Conservation (phyloP, 2,888 invertebrate genomes). For the Ophion ellenae region DNA sequence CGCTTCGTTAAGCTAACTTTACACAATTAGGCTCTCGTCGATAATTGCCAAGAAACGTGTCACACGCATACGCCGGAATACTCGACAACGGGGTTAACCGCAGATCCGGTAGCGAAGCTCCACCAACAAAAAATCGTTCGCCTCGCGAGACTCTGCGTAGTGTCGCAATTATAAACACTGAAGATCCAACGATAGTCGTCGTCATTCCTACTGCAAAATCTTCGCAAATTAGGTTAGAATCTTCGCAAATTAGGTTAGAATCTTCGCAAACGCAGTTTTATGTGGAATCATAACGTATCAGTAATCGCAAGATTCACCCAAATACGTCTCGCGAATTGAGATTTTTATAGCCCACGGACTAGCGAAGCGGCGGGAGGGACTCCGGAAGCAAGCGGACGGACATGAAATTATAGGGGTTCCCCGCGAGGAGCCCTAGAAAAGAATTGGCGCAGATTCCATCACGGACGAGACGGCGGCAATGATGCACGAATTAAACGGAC, state of each 20-base stretch:
- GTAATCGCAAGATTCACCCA: background rate
- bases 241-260: background rate
- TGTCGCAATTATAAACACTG: too few species aligned
- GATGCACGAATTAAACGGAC: constrained; percentile 10
- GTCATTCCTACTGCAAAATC: too few species aligned
- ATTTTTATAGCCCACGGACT: background rate
- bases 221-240: background rate
- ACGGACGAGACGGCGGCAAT: constrained; percentile 34
- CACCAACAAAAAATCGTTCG: background rate
- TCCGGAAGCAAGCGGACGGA: background rate
- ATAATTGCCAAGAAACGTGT: background rate
- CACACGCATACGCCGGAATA: background rate
- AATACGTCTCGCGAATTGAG: background rate
- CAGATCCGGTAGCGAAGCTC: background rate
- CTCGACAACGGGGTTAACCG: background rate
- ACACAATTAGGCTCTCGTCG: constrained; percentile 2
- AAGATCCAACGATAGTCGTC: too few species aligned
- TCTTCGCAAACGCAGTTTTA: background rate
- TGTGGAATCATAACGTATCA: background rate
- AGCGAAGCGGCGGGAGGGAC: background rate
- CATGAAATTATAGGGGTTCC: background rate
- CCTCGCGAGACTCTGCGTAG: too few species aligned
- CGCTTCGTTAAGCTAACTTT: constrained; percentile 10
- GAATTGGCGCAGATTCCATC: constrained; percentile 50
- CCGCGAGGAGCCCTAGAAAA: background rate